These are phyloP conservation scores for Andrena bicolor DNA, from an alignment of 2,888 invertebrate genomes.

Conservation along the genomic window DNA sequence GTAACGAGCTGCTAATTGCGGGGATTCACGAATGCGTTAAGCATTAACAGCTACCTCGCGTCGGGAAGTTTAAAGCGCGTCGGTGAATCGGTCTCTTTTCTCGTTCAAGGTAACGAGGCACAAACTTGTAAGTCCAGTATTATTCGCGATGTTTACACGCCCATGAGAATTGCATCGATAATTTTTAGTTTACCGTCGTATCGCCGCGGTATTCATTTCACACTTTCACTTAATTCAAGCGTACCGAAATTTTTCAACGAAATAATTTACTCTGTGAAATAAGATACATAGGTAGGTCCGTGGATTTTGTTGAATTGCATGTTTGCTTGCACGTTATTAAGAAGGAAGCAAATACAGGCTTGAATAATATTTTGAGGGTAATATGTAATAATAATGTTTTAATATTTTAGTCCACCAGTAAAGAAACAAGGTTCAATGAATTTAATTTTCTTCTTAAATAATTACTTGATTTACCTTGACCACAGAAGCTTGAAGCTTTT, in stretches of 20 bases:
- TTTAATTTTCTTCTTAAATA: no score
- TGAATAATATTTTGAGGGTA: no score
- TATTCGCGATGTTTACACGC: slow-evolving; percentile 6
- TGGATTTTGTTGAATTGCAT: no score
- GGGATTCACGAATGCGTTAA: slow-evolving; percentile 78
- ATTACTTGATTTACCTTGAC: no score
- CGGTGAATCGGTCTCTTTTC: slow-evolving; percentile 55
- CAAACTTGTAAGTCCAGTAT: slow-evolving; percentile 25
- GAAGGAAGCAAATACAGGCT: no score
- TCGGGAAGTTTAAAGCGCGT: slow-evolving; percentile 49
- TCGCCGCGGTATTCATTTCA: neutral
- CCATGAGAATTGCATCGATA: slow-evolving; percentile 5
- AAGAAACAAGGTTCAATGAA: no score
- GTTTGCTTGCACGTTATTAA: no score
- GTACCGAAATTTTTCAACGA: neutral
- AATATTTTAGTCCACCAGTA: no score
- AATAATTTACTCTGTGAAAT: neutral
- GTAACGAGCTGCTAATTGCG: slow-evolving; percentile 75
- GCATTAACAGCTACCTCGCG: slow-evolving; percentile 66
- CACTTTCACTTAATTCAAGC: neutral
- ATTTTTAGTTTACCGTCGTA: neutral
- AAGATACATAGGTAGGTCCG: neutral
- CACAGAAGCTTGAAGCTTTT: no score
- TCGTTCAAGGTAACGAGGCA: slow-evolving; percentile 66
- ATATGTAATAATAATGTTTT: no score